Percentiles rank a stretch among this genome's conserved stretches.
phyloP scores from a whole-genome alignment of 2,797 vertebrate species.

The Galaxias olidus region DNA sequence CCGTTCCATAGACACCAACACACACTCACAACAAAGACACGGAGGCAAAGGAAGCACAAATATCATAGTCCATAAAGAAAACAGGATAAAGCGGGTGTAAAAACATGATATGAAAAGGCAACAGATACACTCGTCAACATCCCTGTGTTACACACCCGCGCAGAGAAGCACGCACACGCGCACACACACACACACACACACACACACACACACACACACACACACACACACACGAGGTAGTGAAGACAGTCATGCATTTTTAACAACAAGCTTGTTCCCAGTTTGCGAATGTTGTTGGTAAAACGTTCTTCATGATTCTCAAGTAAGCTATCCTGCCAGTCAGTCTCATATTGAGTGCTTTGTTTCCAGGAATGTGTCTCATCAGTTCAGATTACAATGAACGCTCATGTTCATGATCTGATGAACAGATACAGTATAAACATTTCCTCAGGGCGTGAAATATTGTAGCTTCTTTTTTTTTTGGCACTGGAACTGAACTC shows the following conservation, averaged over 20 bases:
- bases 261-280: slow-evolving; percentile 4
- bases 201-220: not conserved
- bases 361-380: too few species aligned
- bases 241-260: slow-evolving; percentile 5
- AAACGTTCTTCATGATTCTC: not conserved
- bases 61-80: not conserved
- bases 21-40: not conserved
- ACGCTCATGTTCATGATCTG: too few species aligned
- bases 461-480: too few species aligned
- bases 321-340: not conserved
- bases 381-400: too few species aligned
- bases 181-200: not conserved
- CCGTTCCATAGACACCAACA: not conserved
- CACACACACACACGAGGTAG: not conserved
- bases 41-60: not conserved
- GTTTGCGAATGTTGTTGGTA: slow-evolving; percentile 3
- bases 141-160: too few species aligned
- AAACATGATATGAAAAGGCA: too few species aligned
- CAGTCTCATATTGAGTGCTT: too few species aligned
- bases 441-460: too few species aligned
- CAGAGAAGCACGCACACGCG: not conserved
- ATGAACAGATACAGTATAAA: too few species aligned
- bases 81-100: too few species aligned
- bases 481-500: too few species aligned
- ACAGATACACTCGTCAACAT: too few species aligned